A percentile compares a stretch with the other conserved stretches of the same genome.
Evolutionary conservation across 2,113 vertebrate genomes (phyloP).

Genomic region (Nothocercus julius): DNA sequence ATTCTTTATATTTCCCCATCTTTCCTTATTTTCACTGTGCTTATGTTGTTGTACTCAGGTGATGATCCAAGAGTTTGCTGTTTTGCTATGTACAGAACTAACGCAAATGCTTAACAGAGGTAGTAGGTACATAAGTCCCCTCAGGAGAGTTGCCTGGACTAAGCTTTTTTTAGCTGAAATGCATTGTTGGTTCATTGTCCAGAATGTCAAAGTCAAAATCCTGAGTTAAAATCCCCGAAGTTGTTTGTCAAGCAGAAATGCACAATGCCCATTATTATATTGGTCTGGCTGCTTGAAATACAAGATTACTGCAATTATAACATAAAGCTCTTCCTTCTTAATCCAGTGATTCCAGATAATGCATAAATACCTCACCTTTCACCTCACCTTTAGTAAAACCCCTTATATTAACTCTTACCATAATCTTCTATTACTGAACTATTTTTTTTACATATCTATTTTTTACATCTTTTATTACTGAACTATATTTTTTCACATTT

Average conservation of each 20-base stretch:
- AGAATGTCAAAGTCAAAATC: background rate
- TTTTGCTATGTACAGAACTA: background rate
- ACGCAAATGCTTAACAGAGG: background rate
- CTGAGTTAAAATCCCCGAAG: background rate
- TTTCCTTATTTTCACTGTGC: background rate
- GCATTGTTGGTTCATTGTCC: background rate
- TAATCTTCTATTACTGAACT: background rate
- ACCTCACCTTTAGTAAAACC: background rate
- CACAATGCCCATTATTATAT: background rate
- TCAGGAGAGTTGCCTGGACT: background rate
- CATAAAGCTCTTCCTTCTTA: background rate
- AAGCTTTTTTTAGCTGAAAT: background rate
- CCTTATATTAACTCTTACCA: background rate
- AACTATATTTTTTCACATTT: background rate
- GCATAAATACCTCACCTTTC: background rate
- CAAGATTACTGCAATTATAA: background rate
- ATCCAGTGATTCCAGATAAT: background rate
- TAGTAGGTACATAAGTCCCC: background rate
- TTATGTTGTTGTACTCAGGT: background rate
- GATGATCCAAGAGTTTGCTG: background rate
- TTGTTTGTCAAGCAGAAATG: background rate
- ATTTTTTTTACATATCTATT: background rate
- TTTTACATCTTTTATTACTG: background rate
- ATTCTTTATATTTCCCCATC: background rate
- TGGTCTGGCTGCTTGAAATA: background rate